Evolutionary conservation across 2,797 vertebrate species (phyloP).

Genomic region (Phrynocephalus guinanensis): DNA sequence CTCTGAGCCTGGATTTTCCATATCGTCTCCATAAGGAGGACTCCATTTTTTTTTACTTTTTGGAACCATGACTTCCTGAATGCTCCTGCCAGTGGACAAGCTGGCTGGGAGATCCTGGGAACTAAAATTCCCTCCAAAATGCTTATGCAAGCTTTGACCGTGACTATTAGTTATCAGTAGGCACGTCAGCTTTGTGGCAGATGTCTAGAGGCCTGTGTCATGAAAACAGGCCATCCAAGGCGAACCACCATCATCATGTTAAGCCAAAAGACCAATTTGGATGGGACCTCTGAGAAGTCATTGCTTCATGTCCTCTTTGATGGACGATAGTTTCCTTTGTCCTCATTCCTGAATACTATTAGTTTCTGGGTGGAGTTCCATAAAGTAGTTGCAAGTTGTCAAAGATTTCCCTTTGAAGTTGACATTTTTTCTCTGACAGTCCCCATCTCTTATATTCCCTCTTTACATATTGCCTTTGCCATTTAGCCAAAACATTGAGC

Average conservation of each 20-base stretch:
- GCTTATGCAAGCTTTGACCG: too few relatives aligned
- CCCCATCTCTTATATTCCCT: conserved; percentile 21
- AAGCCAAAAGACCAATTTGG: too few relatives aligned
- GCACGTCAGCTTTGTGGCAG: neutral
- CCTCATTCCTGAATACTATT: neutral
- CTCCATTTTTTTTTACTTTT: too few relatives aligned
- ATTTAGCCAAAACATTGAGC: conserved; percentile 38
- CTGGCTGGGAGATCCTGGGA: too few relatives aligned
- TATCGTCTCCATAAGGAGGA: neutral
- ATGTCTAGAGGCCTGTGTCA: neutral
- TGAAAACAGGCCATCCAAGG: neutral
- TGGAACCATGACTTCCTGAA: too few relatives aligned
- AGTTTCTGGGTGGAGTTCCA: neutral
- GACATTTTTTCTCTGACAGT: too few relatives aligned
- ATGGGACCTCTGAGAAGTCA: neutral
- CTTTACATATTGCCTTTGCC: conserved; percentile 26
- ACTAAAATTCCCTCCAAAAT: too few relatives aligned
- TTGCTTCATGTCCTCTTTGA: neutral
- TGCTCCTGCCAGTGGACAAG: too few relatives aligned
- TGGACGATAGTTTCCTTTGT: neutral
- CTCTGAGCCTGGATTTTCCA: neutral
- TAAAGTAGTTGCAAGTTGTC: neutral
- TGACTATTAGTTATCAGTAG: neutral
- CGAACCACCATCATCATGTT: neutral
- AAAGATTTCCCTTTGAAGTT: neutral